Base-by-base conservation (phyloP, 2,113 vertebrate species). In the Numida meleagris region DNA sequence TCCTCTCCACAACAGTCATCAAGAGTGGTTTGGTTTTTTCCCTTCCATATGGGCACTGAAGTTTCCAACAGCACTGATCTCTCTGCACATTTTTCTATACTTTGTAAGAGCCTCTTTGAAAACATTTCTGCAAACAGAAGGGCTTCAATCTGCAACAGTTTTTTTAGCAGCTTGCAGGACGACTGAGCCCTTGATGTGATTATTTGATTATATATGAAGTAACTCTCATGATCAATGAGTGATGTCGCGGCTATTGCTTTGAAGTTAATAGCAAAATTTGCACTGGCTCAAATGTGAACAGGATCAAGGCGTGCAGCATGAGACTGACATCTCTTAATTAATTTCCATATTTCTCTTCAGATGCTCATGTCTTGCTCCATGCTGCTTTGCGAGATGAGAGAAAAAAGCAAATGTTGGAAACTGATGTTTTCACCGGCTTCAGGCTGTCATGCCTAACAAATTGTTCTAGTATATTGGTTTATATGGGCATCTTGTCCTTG, bases 271-370 rank as follows among this genome's bases (percentile, higher is more conserved):
- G 84, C 36, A 92, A 88, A 94, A 93, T 88, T 92, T 85, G 73
- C 82, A 89, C 86, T 80, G 76, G 89, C 67, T 96, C 95, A 63
- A 87, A 71, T 94, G 42, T 67, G 57, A 81, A 86, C 65, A 57
- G 95, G 92, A 92, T 95, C 86, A 92, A 96, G 90, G 77, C 92
- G 84, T 46, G 90, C 84, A 96, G 90, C 67, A 79, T 63, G 57
- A 88, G 78, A 70, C 48, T 76, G 84, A 75, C 89, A 85, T 59
- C 81, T 51, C 81, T 86, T 92, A 85, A 95, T 93, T 81, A 84
- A 80, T 59, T 93, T 58, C 93, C 91, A 70, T 95, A 96, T 95
- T 96, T 94, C 85, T 96, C 91, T 96, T 93, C 50, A 90, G 84
- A 94, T 68, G 84, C 84, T 93, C 89, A 43, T 53, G 89, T 89